phyloP scores from a whole-genome alignment of 2,113 vertebrate genomes.

The Silurus glanis region DNA sequence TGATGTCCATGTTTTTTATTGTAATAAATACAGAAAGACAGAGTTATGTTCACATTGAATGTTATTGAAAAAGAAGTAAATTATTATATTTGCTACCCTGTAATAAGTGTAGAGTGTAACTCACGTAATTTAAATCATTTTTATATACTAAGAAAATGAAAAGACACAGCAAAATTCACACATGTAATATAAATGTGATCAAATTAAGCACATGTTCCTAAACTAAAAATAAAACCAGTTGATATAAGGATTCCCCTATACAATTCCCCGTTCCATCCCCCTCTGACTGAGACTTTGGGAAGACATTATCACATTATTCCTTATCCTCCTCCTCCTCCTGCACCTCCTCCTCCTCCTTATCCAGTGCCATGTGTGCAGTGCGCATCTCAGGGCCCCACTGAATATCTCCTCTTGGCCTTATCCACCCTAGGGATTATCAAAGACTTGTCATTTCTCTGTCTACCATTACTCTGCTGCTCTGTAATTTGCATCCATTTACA shows the following conservation, averaged over 20 bases:
- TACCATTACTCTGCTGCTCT: conserved; percentile 37
- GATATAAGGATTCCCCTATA: conserved; percentile 52
- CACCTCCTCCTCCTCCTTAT: conserved; percentile 34
- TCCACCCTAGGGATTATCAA: conserved; percentile 61
- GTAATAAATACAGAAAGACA: background rate
- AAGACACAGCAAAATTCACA: background rate
- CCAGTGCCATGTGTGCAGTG: conserved; percentile 67
- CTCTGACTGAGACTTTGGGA: conserved; percentile 59
- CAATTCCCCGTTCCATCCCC: conserved; percentile 38
- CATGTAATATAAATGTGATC: background rate
- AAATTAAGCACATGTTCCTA: background rate
- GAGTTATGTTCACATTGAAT: background rate
- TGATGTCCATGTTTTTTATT: conserved; percentile 13
- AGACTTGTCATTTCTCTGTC: conserved; percentile 61
- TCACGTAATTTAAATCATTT: too few species aligned
- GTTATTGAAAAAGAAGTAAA: background rate
- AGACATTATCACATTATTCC: conserved; percentile 59
- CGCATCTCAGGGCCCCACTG: conserved; percentile 14
- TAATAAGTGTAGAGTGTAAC: background rate
- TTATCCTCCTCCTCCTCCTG: conserved; percentile 45
- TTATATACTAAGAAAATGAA: background rate
- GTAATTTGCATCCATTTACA: conserved; percentile 46
- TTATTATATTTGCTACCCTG: background rate
- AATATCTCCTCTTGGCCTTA: conserved; percentile 60
- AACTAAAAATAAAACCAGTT: conserved; percentile 63